These are phyloP conservation scores for Sebastes baramenuke DNA, from an alignment of 2,797 vertebrate species.

Conservation along the genomic window DNA sequence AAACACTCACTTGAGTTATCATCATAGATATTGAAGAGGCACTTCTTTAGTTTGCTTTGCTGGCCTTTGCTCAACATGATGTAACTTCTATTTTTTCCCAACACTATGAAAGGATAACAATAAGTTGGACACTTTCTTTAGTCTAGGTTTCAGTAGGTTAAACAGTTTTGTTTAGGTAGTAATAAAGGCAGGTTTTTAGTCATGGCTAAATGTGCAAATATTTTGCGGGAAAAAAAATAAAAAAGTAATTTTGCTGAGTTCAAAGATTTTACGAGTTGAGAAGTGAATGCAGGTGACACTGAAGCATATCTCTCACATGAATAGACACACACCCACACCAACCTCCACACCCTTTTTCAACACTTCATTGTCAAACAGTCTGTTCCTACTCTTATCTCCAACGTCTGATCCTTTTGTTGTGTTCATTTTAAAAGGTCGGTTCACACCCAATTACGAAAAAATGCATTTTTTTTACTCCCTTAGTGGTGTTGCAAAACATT, in stretches of 20 bases:
- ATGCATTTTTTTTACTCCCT: not conserved
- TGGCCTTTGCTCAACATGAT: not conserved
- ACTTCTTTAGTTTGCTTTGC: conserved; percentile 17
- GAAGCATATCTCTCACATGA: not conserved
- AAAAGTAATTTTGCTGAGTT: not conserved
- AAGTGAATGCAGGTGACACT: not conserved
- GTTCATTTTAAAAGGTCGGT: not conserved
- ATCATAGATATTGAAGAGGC: conserved; percentile 12
- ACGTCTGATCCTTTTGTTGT: not conserved
- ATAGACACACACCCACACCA: not conserved
- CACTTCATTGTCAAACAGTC: not conserved
- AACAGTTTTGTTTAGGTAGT: not conserved
- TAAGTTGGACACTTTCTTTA: not conserved
- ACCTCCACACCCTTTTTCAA: not conserved
- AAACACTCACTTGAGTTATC: conserved; percentile 10
- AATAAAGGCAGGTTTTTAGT: not conserved
- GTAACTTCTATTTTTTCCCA: not conserved
- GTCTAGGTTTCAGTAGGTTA: not conserved
- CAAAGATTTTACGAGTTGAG: not conserved
- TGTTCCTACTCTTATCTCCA: not conserved
- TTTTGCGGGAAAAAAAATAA: not conserved
- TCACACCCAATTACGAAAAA: not conserved
- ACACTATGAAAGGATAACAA: not conserved
- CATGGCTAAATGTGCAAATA: not conserved
- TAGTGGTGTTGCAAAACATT: no score